Percentiles rank a stretch among this genome's conserved stretches.
Conservation (phyloP, 2,888 invertebrate species). For the Megamerina dolium region DNA sequence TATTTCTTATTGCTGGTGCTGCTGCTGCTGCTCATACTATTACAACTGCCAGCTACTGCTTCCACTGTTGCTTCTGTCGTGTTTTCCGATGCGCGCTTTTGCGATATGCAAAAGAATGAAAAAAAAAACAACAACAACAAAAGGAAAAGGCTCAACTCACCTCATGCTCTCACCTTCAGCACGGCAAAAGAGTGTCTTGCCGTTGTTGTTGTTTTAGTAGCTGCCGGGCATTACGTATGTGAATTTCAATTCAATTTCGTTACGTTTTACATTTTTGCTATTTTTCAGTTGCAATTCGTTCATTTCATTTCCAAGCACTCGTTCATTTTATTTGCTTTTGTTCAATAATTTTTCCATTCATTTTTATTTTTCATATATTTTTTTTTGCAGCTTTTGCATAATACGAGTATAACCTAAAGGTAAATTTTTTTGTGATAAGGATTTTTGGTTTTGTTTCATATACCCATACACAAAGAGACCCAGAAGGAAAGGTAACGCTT, state of each 20-base stretch:
- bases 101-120: conserved; percentile 34
- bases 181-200: no score
- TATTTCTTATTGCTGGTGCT: not conserved
- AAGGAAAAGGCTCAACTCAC: conserved; percentile 27
- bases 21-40: no score
- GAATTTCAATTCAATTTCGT: conserved; percentile 14
- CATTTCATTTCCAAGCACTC: conserved; percentile 15
- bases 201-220: conserved; percentile 3
- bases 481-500: no score
- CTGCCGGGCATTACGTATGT: conserved; percentile 12
- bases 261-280: conserved; percentile 6
- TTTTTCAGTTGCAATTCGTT: conserved; percentile 4
- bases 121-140: no score
- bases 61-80: no score
- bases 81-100: conserved; percentile 2
- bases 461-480: not conserved
- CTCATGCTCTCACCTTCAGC: no score
- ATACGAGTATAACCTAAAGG: conserved; percentile 34
- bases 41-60: no score
- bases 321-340: conserved; percentile 31
- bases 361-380: conserved; percentile 2
- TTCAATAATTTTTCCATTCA: conserved; percentile 31
- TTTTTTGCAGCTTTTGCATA: conserved; percentile 32
- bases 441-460: conserved; percentile 3
- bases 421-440: conserved; percentile 37